Evolutionary conservation across 1,140 invertebrate genomes (phyloP), one percentile per base, ranked within the genome.

Genomic region (Ladona fulva): DNA sequence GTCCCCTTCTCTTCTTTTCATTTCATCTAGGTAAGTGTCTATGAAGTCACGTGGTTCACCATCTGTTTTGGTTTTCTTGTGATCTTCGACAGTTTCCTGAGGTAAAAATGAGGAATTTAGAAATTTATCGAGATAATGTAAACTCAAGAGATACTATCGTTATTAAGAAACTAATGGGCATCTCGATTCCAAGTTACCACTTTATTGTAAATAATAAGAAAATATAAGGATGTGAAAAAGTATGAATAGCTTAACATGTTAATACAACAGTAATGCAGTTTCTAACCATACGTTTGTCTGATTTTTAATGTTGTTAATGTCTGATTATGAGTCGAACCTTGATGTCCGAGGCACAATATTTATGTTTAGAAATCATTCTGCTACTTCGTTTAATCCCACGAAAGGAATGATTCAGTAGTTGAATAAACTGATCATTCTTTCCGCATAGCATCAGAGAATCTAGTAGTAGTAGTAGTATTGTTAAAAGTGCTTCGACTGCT

Each of bases 1-100:
- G 0, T 81, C 82, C 78, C 85, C 84, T 24, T 81, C 77, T 14
- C 84, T 81, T 25, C 84, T 78, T 66, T 89, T 83, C 87, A 94
- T 91, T 86, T 94, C 89, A 52, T 88, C 85, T 3, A 96, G 85
- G 82, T 92, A 95, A 42, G 90, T 88, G 81, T 94, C 93, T 73
- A 96, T 93, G 29, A 95, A 89, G 82, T 95, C 93, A n/a, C 87
- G 83, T 37, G 87, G 87, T 42, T 84, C 85, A 37, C 84, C 83
- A 37, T 87, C 76, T n/a, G 86, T 82, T 74, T 89, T 87, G 0
- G 83, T 86, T 44, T 82, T 81, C 74, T 89, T 87, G 79, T 93
- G 92, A 24, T 90, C 88, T 0, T 86, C 82, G 42, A 93, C 91
- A 16, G 85, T 87, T 76, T 88, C 84, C 87, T 90, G 74, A 6